A percentile compares a stretch with the other conserved stretches of the same genome.
Conservation (phyloP, 2,888 invertebrate species). For the Epirrhoe alternata region DNA sequence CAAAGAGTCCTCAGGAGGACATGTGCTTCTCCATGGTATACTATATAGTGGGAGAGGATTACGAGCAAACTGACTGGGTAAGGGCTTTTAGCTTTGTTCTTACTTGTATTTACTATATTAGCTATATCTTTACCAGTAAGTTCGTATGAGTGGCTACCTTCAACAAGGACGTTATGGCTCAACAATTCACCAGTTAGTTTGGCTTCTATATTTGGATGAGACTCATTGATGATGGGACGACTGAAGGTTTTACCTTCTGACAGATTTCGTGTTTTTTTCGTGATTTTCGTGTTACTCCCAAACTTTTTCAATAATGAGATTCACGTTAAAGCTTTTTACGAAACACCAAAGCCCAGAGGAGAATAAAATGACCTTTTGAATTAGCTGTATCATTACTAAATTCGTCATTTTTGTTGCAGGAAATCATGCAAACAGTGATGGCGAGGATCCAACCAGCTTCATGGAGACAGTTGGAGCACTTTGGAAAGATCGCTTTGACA, state of each 20-base stretch:
- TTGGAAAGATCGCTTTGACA: conserved; percentile 64
- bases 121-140: too few species aligned
- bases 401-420: conserved; percentile 51
- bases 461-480: conserved; percentile 65
- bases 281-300: too few species aligned
- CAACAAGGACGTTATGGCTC: too few species aligned
- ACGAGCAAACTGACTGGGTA: conserved; percentile 74
- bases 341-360: not conserved
- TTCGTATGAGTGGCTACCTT: too few species aligned
- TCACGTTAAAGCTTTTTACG: too few species aligned
- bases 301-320: too few species aligned
- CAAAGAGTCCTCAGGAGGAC: conserved; percentile 55
- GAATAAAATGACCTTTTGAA: not conserved
- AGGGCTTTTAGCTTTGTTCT: conserved; percentile 17
- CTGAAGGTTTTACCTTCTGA: too few species aligned
- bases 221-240: too few species aligned
- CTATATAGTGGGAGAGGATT: conserved; percentile 72
- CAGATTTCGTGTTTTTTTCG: too few species aligned
- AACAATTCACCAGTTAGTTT: too few species aligned
- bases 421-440: conserved; percentile 53
- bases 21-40: conserved; percentile 65
- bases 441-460: conserved; percentile 62
- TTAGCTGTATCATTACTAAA: not conserved
- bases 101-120: too few species aligned
- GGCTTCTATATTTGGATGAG: too few species aligned